phyloP scores from a whole-genome alignment of 2,888 invertebrate species.

The Stenodera caucasica region DNA sequence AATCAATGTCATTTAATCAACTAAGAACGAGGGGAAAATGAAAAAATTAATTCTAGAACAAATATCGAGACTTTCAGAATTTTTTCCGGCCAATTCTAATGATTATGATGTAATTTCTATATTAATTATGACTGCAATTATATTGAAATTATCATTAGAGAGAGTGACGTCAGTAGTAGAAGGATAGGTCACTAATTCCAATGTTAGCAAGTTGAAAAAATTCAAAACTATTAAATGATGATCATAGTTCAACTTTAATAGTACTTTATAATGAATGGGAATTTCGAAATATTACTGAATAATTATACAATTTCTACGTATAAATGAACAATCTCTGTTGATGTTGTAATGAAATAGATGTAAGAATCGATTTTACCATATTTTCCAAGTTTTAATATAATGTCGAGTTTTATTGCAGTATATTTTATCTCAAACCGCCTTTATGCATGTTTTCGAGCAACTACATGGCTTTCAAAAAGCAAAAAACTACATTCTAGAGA shows the following conservation, averaged over 20 bases:
- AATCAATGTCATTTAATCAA: constrained; percentile 18
- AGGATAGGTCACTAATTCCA: background rate
- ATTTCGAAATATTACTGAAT: background rate
- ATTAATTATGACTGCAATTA: background rate
- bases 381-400: too few relatives aligned
- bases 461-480: too few relatives aligned
- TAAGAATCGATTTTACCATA: too few relatives aligned
- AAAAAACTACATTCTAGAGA: too few relatives aligned
- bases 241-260: too few relatives aligned
- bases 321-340: too few relatives aligned
- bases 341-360: too few relatives aligned
- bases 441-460: too few relatives aligned
- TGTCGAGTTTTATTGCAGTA: too few relatives aligned
- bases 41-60: background rate
- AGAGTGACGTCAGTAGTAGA: background rate
- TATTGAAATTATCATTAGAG: background rate
- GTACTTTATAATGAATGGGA: background rate
- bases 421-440: too few relatives aligned
- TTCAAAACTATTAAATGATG: background rate
- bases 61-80: background rate
- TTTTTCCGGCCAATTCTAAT: background rate
- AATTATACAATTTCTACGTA: too few relatives aligned
- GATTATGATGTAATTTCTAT: background rate
- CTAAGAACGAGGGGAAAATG: constrained; percentile 9
- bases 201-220: background rate